Evolutionary conservation across 2,113 vertebrate genomes (phyloP).

Genomic region (Callithrix jacchus): DNA sequence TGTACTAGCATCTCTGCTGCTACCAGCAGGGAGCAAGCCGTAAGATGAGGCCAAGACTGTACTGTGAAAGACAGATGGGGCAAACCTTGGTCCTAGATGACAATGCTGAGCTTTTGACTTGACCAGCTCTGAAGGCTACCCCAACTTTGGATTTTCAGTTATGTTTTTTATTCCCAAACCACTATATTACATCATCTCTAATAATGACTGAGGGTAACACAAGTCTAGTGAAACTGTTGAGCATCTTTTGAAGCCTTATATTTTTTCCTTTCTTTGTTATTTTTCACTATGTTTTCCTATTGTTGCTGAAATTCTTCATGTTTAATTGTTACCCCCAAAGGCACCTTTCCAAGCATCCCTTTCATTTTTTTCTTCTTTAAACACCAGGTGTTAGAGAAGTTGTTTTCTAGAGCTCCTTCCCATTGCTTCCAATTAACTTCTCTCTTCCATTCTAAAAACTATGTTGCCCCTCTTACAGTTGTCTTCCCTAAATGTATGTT

Average conservation of each 20-base stretch:
- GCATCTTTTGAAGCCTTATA: background rate
- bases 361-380: background rate
- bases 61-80: too few species aligned
- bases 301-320: constrained; percentile 11
- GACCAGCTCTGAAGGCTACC: background rate
- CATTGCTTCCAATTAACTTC: constrained; percentile 45
- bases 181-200: background rate
- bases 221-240: background rate
- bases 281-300: background rate
- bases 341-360: background rate
- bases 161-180: background rate
- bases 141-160: background rate
- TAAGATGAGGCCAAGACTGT: too few species aligned
- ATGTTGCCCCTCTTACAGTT: background rate
- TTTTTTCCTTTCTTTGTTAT: background rate
- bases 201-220: background rate
- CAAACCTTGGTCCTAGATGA: background rate
- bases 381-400: background rate
- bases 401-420: background rate
- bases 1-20: too few species aligned
- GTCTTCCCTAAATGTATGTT: constrained; percentile 10
- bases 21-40: too few species aligned
- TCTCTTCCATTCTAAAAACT: constrained; percentile 36
- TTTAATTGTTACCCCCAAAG: background rate
- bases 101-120: background rate